A percentile compares a stretch with the other conserved stretches of the same genome.
These are phyloP conservation scores for Lepisosteus oculatus DNA, from an alignment of 2,113 vertebrate species.

Conservation along the genomic window DNA sequence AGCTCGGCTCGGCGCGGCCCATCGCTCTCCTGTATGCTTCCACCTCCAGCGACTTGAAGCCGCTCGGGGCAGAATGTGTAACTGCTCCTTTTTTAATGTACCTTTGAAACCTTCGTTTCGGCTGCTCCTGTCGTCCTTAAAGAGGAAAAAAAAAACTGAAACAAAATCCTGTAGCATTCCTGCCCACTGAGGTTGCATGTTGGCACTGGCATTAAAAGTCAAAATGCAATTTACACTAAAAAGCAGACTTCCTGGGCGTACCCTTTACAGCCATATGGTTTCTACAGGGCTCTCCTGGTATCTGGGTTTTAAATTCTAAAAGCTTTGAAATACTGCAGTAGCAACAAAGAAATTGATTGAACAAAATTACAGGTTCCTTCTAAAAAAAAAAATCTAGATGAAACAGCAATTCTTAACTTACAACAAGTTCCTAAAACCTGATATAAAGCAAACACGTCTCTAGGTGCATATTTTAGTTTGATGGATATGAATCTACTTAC, in stretches of 20 bases:
- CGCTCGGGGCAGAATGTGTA: background rate
- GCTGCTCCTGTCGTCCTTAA: conserved; percentile 34
- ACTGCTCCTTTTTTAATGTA: conserved; percentile 42
- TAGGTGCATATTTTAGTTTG: too few relatives aligned
- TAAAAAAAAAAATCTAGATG: too few relatives aligned
- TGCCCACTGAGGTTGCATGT: conserved; percentile 43
- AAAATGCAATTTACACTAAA: conserved; percentile 42
- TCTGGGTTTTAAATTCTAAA: conserved; percentile 42
- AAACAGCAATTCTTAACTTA: too few relatives aligned
- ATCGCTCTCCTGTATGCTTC: conserved; percentile 32
- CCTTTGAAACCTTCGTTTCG: conserved; percentile 32
- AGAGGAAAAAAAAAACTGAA: conserved; percentile 19
- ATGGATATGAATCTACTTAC: too few relatives aligned
- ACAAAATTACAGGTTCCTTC: too few relatives aligned
- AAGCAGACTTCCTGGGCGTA: conserved; percentile 33
- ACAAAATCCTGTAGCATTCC: conserved; percentile 26
- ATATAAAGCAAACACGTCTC: too few relatives aligned
- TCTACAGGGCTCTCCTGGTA: conserved; percentile 7
- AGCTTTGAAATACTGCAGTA: conserved; percentile 5
- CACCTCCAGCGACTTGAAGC: conserved; percentile 28
- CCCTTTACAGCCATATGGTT: conserved; percentile 52
- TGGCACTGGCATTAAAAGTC: conserved; percentile 47
- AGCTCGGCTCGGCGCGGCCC: conserved; percentile 31
- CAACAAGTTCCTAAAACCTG: too few relatives aligned
- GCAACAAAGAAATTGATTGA: too few relatives aligned